Conservation (phyloP, 2,888 invertebrate species). For the Criorhina ranunculi region DNA sequence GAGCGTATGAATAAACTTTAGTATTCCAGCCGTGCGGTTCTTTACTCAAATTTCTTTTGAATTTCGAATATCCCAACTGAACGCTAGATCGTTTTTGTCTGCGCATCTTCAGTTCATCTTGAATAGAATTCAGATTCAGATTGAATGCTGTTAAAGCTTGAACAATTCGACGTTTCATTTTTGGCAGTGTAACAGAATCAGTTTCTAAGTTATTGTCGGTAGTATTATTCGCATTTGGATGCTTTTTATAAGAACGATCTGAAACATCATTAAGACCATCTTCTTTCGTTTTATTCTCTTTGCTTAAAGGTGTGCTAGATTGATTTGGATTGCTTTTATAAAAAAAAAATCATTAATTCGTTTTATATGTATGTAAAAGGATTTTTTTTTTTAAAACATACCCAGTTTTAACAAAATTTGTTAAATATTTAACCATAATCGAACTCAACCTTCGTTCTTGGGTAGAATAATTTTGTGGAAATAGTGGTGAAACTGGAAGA, state of each 20-base stretch:
- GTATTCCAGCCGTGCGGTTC: slow-evolving; percentile 68
- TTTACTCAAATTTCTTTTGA: slow-evolving; percentile 58
- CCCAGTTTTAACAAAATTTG: slow-evolving; percentile 95
- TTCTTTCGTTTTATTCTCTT: slow-evolving; percentile 18
- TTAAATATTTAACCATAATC: slow-evolving; percentile 92
- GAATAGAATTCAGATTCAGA: not conserved
- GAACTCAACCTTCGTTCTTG: slow-evolving; percentile 91
- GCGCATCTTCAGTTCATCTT: slow-evolving; percentile 4
- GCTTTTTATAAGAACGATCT: not conserved
- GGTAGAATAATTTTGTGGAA: slow-evolving; percentile 91
- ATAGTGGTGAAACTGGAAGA: slow-evolving; percentile 89
- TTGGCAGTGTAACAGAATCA: slow-evolving; percentile 17
- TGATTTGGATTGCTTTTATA: slow-evolving; percentile 82
- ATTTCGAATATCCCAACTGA: slow-evolving; percentile 22
- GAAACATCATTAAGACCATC: not conserved
- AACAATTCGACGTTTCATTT: slow-evolving; percentile 4
- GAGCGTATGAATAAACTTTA: slow-evolving; percentile 15
- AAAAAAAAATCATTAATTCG: not conserved
- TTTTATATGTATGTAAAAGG: not conserved
- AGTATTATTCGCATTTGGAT: slow-evolving; percentile 4
- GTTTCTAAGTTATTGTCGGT: slow-evolving; percentile 43
- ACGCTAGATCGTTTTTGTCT: slow-evolving; percentile 45
- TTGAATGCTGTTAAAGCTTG: slow-evolving; percentile 2
- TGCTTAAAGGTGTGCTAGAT: slow-evolving; percentile 69
- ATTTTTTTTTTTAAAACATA: slow-evolving; percentile 84